Evolutionary conservation across 2,113 vertebrate genomes (phyloP).

Genomic region (Leptocoma aspasia): DNA sequence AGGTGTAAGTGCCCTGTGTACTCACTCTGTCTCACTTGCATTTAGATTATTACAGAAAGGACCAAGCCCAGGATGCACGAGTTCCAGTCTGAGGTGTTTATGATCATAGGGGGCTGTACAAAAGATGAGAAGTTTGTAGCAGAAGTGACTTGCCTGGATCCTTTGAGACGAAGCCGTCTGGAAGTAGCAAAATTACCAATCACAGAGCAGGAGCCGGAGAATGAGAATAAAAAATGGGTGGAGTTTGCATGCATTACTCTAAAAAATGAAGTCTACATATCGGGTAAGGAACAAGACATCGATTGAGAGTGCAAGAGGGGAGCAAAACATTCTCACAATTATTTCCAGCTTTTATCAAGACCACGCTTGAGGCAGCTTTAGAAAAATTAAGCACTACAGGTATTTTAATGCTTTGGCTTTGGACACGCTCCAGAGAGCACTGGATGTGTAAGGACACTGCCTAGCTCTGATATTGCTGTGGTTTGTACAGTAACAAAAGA

Average conservation of each 20-base stretch:
- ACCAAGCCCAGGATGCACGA: conserved; percentile 92
- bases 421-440: background rate
- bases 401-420: background rate
- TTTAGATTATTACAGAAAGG: conserved; percentile 91
- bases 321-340: background rate
- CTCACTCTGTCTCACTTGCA: conserved; percentile 13
- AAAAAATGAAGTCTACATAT: conserved; percentile 96
- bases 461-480: too few relatives aligned
- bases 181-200: conserved; percentile 92
- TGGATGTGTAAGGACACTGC: background rate
- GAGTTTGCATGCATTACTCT: conserved; percentile 95
- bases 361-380: background rate
- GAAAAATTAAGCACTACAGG: background rate
- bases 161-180: conserved; percentile 91
- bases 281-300: conserved; percentile 77
- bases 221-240: conserved; percentile 93
- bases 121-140: conserved; percentile 95
- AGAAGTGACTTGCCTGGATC: conserved; percentile 95
- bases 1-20: background rate
- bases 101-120: conserved; percentile 96
- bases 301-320: background rate
- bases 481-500: too few relatives aligned
- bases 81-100: conserved; percentile 95
- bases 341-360: background rate
- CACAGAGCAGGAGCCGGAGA: conserved; percentile 86